These are phyloP conservation scores for Nudaria mundana DNA, from an alignment of 2,888 invertebrate species.

Conservation along the genomic window DNA sequence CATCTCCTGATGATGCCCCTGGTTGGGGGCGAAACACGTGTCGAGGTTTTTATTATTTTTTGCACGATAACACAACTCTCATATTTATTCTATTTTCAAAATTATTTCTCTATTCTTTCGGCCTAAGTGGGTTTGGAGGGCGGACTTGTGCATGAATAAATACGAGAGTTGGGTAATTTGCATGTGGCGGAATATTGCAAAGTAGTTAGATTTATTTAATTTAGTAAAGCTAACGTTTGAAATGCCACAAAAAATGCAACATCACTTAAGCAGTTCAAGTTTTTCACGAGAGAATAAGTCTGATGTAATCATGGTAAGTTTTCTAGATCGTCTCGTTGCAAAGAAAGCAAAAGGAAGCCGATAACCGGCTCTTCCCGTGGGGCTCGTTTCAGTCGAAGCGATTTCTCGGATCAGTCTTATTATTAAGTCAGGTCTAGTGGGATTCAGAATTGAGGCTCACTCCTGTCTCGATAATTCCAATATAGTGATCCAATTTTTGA, in stretches of 20 bases:
- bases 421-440: constrained; percentile 75
- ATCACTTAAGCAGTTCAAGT: constrained; percentile 54
- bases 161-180: no score
- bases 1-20: no score
- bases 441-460: constrained; percentile 52
- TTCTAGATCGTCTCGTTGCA: constrained; percentile 33
- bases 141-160: no score
- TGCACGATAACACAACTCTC: no score
- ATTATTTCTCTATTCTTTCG: no score
- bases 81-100: no score
- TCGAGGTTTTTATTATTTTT: no score
- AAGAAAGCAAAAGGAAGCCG: constrained; percentile 57
- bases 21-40: no score
- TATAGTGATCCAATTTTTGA: constrained; percentile 19
- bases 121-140: no score
- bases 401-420: constrained; percentile 76
- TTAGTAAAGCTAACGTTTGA: constrained; percentile 45
- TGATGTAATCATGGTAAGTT: constrained; percentile 60
- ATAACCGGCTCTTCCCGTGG: constrained; percentile 57
- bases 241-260: constrained; percentile 47
- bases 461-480: constrained; percentile 31
- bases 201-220: no score
- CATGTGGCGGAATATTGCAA: no score
- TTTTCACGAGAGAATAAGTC: constrained; percentile 52
- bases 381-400: constrained; percentile 72